Evolutionary conservation across 2,888 invertebrate species (phyloP).

Genomic region (Stegophylla sp.): DNA sequence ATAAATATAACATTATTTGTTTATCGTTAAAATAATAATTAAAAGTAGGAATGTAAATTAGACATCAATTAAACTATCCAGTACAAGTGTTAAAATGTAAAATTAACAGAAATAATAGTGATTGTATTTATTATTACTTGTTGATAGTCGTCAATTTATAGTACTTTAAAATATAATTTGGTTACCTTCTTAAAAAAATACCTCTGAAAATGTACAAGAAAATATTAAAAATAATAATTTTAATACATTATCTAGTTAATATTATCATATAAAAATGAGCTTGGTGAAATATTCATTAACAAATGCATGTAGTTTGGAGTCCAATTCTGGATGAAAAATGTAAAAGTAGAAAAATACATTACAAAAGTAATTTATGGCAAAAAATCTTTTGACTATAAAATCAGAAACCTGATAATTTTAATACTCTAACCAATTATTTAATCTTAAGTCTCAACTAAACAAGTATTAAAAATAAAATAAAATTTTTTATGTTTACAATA

Average conservation of each 20-base stretch:
- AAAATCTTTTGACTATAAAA: conserved; percentile 8
- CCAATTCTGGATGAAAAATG: conserved; percentile 20
- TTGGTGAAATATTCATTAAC: conserved; percentile 6
- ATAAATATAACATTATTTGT: not conserved
- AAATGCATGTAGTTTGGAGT: conserved; percentile 8
- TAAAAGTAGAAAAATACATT: conserved; percentile 56
- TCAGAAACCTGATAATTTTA: conserved; percentile 1
- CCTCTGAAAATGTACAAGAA: conserved; percentile 13
- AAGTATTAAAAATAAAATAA: not conserved
- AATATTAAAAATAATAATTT: conserved; percentile 32
- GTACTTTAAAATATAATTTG: not conserved
- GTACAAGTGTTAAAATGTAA: not conserved
- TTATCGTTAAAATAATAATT: not conserved
- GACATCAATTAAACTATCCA: not conserved
- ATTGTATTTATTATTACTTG: conserved; percentile 2
- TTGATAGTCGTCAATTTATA: not conserved
- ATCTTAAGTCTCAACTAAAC: not conserved
- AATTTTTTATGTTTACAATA: not conserved
- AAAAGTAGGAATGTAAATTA: conserved; percentile 36
- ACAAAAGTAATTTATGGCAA: conserved; percentile 36
- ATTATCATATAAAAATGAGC: conserved; percentile 45
- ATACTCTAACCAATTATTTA: conserved; percentile 7
- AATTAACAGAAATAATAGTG: conserved; percentile 9
- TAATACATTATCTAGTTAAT: conserved; percentile 17
- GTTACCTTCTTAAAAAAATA: conserved; percentile 26